A percentile compares a stretch with the other conserved stretches of the same genome.
These are phyloP conservation scores for Cryptoprocta ferox DNA, from an alignment of 2,797 vertebrate species.

Conservation along the genomic window DNA sequence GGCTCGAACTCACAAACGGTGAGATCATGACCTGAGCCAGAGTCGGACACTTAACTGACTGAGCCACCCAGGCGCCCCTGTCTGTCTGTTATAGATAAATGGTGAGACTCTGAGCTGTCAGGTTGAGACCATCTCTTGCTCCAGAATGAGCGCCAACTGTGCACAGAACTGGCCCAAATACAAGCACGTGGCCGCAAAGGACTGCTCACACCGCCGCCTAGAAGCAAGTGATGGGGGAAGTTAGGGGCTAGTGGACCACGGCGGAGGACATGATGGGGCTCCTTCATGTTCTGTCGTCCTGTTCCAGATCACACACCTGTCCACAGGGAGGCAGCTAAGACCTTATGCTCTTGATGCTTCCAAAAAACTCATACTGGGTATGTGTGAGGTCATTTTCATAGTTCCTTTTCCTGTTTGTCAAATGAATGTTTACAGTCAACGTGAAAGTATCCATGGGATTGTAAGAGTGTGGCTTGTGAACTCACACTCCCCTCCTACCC, in stretches of 20 bases:
- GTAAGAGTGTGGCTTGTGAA: neutral
- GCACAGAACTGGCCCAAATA: neutral
- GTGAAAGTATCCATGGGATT: neutral
- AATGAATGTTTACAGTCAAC: neutral
- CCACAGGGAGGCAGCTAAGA: neutral
- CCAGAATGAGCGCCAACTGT: neutral
- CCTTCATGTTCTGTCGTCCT: neutral
- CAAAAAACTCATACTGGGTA: neutral
- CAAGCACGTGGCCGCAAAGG: neutral
- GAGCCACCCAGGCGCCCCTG: too few relatives aligned
- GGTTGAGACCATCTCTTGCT: neutral
- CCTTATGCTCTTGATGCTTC: neutral
- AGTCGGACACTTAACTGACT: too few relatives aligned
- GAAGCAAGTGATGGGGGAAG: neutral
- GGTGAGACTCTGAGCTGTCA: neutral
- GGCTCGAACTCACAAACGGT: too few relatives aligned
- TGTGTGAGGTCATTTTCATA: neutral
- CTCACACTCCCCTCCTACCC: neutral
- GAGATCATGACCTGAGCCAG: too few relatives aligned
- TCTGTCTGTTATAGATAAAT: conserved; percentile 3
- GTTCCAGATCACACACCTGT: neutral
- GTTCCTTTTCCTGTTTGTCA: neutral
- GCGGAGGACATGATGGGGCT: accelerated
- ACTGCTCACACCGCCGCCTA: accelerated
- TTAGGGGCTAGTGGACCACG: accelerated